phyloP scores from a whole-genome alignment of 2,113 vertebrate species.

The Gadus chalcogrammus region DNA sequence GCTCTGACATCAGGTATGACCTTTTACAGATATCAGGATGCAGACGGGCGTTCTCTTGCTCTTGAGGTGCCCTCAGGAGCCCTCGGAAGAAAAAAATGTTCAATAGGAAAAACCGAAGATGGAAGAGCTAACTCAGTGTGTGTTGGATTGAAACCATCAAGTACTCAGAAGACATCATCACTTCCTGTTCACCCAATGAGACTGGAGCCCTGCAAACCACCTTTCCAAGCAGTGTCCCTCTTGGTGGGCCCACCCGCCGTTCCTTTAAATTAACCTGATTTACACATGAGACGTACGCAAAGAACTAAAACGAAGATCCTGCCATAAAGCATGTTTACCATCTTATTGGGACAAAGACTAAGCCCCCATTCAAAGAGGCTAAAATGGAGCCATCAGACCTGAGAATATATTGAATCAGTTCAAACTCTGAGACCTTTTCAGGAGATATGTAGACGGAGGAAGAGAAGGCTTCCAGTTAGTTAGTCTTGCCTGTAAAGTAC shows the following conservation, averaged over 20 bases:
- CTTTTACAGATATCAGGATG: not conserved
- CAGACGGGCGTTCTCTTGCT: not conserved
- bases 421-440: conserved; percentile 2
- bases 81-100: not conserved
- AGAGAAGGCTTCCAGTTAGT: not conserved
- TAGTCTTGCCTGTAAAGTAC: not conserved
- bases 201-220: not conserved
- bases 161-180: not conserved
- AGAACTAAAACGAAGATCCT: too few relatives aligned
- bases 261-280: not conserved
- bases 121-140: not conserved
- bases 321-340: not conserved
- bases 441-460: not conserved
- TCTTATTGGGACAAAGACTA: not conserved
- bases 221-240: not conserved
- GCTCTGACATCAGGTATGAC: conserved; percentile 12
- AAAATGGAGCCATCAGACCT: not conserved
- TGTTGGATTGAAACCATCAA: not conserved
- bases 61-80: not conserved
- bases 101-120: not conserved
- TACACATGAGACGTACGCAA: not conserved
- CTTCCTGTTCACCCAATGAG: not conserved
- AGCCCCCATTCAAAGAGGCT: not conserved
- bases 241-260: not conserved
- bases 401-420: conserved; percentile 4